phyloP scores from a whole-genome alignment of 2,888 invertebrate genomes.

The Hirtodrosophila trivittata region DNA sequence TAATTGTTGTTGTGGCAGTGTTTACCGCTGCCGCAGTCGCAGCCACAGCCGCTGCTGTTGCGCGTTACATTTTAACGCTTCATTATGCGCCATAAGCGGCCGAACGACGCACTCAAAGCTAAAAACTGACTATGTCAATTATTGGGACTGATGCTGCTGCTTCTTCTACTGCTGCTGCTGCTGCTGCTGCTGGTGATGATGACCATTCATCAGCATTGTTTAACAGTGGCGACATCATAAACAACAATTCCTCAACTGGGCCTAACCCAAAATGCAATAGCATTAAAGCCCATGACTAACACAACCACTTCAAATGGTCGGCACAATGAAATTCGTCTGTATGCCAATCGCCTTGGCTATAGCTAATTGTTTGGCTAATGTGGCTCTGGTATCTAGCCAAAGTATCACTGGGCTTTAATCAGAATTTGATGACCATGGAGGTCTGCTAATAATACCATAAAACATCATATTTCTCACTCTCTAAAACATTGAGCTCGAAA shows the following conservation, averaged over 20 bases:
- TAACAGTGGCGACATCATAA: constrained; percentile 28
- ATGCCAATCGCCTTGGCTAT: constrained; percentile 24
- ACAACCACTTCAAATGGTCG: constrained; percentile 26
- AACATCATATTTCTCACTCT: background rate
- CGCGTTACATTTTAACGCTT: constrained; percentile 77
- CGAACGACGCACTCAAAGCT: constrained; percentile 22
- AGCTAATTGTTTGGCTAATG: constrained; percentile 53
- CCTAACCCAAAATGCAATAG: constrained; percentile 48
- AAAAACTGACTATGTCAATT: constrained; percentile 68
- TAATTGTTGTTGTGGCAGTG: constrained; percentile 61
- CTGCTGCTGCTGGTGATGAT: constrained; percentile 30
- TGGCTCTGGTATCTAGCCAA: constrained; percentile 10
- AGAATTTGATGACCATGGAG: background rate
- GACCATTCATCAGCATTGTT: constrained; percentile 70
- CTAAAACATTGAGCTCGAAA: background rate
- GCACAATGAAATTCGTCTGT: constrained; percentile 48
- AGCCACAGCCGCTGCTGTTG: constrained; percentile 47
- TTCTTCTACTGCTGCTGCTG: constrained; percentile 11
- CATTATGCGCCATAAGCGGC: constrained; percentile 70
- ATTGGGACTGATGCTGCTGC: constrained; percentile 50
- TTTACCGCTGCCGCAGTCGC: constrained; percentile 12
- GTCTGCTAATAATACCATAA: background rate
- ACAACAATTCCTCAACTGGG: constrained; percentile 38
- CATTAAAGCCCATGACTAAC: constrained; percentile 44
- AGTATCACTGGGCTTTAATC: background rate